Evolutionary conservation across 2,888 invertebrate genomes (phyloP), one percentile per base, ranked within the genome.

Genomic region (Eucriotettix oculatus): DNA sequence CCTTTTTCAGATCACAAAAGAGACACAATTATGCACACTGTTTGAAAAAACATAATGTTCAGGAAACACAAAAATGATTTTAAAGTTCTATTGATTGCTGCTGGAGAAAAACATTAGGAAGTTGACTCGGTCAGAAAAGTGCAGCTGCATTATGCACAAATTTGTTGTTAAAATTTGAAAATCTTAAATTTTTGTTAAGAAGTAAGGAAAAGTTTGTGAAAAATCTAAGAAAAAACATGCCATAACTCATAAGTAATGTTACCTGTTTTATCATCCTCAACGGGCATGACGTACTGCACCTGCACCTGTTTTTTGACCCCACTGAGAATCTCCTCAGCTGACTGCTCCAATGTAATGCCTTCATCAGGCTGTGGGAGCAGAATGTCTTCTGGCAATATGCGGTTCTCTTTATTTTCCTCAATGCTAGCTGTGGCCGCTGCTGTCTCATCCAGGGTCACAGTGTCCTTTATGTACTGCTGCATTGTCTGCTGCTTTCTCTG

Each of bases 291-390:
- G 62, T 79, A 78, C 68, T 82, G 81, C 55, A 82, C 82, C 67
- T 81, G 79, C 10, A 82, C 81, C 60, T 79, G 77, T 41, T 76
- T 73, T 66, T 79, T 79, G 10, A 81, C 75, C 9, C 81, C 81
- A 63, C 77, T 80, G 42, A 81, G 71, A 59, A 82, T 81, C 68
- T 81, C 79, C 42, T 79, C 80, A 0, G 81, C 81, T 9, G 79
- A 78, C 66, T 78, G 76, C 57, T 79, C 77, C 44, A 81, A 69
- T 53, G 78, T 72, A 40, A 16, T 48, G 10, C 16, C 16, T 14
- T 57, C 57, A 41, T 71, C 70, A 11, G 42, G 16, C 42, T 44
- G 42, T 3, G 14, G 29, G 16, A 58, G 12, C 16, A 53, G 42
- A 7, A 52, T 16, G 42, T 29, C 54, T 29, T 44, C 44, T 17